Evolutionary conservation across 2,888 invertebrate species (phyloP).

Genomic region (Rhimphoctona megacephalus): DNA sequence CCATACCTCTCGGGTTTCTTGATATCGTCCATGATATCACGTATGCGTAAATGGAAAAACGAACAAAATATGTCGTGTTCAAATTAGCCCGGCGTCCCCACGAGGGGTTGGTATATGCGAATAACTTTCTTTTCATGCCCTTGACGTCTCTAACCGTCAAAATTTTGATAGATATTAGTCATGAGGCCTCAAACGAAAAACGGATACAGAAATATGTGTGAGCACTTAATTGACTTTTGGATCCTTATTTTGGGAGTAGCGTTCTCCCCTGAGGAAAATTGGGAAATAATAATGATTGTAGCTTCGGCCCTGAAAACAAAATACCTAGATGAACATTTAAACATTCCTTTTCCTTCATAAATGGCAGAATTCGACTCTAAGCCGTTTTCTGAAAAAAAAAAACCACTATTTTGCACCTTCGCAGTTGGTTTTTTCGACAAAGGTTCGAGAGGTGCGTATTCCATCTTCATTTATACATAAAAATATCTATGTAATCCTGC

Average conservation of each 20-base stretch:
- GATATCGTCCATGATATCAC: constrained; percentile 35
- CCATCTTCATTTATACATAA: not conserved
- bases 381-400: not conserved
- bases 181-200: not conserved
- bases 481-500: not conserved
- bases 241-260: not conserved
- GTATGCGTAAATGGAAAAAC: not conserved
- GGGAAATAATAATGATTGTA: not conserved
- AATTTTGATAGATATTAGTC: not conserved
- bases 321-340: not conserved
- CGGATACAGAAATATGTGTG: not conserved
- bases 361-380: not conserved
- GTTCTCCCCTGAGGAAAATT: not conserved
- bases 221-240: not conserved
- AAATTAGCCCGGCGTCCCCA: not conserved
- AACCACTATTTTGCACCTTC: not conserved
- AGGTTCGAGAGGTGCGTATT: not conserved
- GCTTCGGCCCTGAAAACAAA: not conserved
- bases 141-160: not conserved
- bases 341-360: not conserved
- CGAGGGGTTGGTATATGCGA: not conserved
- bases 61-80: constrained; percentile 3
- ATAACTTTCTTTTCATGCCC: not conserved
- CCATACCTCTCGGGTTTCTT: constrained; percentile 33
- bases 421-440: not conserved